These are phyloP conservation scores for Stomatorhinus walkeri DNA, from an alignment of 2,797 vertebrate species.

Conservation along the genomic window DNA sequence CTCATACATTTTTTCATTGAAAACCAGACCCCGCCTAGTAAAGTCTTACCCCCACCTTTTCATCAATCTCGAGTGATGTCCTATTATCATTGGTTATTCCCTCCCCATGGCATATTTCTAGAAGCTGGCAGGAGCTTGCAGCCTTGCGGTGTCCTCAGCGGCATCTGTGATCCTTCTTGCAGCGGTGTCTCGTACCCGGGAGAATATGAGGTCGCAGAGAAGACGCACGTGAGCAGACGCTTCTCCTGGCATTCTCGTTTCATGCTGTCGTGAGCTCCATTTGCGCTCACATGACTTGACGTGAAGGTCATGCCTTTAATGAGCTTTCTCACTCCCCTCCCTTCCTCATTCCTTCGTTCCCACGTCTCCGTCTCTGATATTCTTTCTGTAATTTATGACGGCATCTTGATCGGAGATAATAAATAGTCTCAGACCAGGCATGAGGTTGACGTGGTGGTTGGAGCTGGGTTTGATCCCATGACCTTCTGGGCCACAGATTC, in stretches of 20 bases:
- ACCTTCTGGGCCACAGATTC: background rate
- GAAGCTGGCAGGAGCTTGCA: background rate
- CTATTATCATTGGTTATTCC: background rate
- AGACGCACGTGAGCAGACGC: background rate
- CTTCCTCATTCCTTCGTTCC: background rate
- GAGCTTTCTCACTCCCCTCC: background rate
- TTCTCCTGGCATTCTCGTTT: conserved; percentile 12
- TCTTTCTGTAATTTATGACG: background rate
- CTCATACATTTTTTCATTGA: background rate
- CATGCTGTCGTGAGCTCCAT: conserved; percentile 4
- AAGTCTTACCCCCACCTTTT: background rate
- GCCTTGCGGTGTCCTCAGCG: background rate
- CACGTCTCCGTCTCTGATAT: background rate
- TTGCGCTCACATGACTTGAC: conserved; percentile 16
- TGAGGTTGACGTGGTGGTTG: background rate
- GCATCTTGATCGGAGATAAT: background rate
- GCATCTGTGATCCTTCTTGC: conserved; percentile 29
- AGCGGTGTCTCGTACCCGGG: conserved; percentile 20
- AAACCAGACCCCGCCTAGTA: background rate
- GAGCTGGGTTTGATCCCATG: background rate
- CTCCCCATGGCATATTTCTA: background rate
- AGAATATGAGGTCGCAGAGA: background rate
- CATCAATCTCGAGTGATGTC: background rate
- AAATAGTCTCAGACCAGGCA: background rate
- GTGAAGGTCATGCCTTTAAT: conserved; percentile 23